Evolutionary conservation across 1,140 invertebrate genomes (phyloP).

Genomic region (Periplaneta americana): DNA sequence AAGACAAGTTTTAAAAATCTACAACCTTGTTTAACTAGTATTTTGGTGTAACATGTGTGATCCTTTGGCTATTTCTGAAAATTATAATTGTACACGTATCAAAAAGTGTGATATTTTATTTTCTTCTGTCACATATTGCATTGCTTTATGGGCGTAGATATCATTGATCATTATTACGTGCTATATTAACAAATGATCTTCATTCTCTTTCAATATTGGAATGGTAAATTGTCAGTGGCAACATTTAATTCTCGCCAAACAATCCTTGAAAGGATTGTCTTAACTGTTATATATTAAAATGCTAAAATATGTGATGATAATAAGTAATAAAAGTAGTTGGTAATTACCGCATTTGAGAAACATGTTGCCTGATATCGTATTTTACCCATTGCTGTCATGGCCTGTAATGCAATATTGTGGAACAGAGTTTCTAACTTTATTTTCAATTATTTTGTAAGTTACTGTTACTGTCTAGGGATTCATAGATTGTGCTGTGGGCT

Average conservation of each 20-base stretch:
- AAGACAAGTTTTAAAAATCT: too few species aligned
- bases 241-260: background rate
- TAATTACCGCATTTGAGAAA: too few species aligned
- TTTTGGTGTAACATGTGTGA: too few species aligned
- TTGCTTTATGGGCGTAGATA: background rate
- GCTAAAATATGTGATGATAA: too few species aligned
- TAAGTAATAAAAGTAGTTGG: too few species aligned
- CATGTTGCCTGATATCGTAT: background rate
- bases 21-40: too few species aligned
- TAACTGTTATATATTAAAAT: background rate
- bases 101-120: too few species aligned
- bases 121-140: background rate
- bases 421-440: too few species aligned
- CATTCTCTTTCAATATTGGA: background rate
- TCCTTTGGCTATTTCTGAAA: too few species aligned
- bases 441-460: background rate
- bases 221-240: background rate
- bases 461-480: background rate
- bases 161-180: background rate
- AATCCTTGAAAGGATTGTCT: background rate
- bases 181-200: background rate
- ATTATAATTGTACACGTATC: too few species aligned
- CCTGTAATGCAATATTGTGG: background rate
- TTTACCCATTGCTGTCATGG: too few species aligned
- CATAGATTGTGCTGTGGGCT: background rate